phyloP scores from a whole-genome alignment of 2,113 vertebrate genomes.

The Myocastor coypus region DNA sequence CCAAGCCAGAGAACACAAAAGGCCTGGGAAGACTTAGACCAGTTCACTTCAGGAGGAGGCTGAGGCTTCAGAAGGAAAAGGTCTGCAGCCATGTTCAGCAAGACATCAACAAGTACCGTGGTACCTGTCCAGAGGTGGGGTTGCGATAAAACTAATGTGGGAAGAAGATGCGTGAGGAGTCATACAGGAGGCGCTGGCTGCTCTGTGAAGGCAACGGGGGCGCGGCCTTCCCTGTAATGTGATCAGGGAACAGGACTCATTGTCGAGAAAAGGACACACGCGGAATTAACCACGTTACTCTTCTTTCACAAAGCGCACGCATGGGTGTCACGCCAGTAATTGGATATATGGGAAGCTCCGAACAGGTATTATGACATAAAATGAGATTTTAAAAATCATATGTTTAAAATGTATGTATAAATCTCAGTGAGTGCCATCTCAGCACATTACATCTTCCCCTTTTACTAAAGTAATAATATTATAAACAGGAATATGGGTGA shows the following conservation, averaged over 20 bases:
- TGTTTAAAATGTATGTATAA: not conserved
- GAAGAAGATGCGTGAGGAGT: not conserved
- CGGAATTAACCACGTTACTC: not conserved
- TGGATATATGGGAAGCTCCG: not conserved
- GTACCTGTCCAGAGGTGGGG: not conserved
- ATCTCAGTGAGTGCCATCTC: not conserved
- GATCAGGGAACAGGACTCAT: not conserved
- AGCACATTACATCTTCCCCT: not conserved
- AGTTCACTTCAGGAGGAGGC: not conserved
- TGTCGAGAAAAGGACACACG: not conserved
- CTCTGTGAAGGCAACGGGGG: not conserved
- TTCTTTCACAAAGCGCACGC: not conserved
- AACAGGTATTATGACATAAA: not conserved
- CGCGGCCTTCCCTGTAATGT: not conserved
- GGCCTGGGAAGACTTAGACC: not conserved
- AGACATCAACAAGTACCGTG: not conserved
- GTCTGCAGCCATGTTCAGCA: not conserved
- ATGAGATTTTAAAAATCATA: not conserved
- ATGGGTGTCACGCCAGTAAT: not conserved
- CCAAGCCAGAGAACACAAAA: not conserved
- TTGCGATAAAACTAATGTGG: not conserved
- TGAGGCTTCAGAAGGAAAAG: not conserved
- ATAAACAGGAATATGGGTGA: not conserved
- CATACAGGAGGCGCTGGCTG: not conserved
- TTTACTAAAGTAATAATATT: constrained; percentile 34